Evolutionary conservation across 2,888 invertebrate species (phyloP).

Genomic region (Stomorhina lunata): DNA sequence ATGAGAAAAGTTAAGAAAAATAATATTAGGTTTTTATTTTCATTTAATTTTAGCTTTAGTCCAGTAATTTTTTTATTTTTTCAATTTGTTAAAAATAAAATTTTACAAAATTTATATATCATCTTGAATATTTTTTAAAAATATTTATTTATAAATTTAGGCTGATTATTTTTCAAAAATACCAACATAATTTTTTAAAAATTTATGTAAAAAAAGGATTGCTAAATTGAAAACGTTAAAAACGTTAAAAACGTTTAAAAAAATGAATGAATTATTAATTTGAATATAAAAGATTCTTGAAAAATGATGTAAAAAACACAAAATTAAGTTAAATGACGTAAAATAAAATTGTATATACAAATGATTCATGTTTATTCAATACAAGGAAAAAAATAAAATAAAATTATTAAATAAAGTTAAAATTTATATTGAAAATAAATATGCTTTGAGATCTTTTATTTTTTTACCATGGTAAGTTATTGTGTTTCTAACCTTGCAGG

Average conservation of each 20-base stretch:
- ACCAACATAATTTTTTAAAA: background rate
- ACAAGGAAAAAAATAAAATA: constrained; percentile 6
- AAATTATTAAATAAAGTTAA: constrained; percentile 49
- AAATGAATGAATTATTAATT: constrained; percentile 3
- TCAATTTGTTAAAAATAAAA: no score
- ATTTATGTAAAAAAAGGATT: background rate
- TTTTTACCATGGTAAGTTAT: no score
- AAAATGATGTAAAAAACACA: background rate
- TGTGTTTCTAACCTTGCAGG: no score
- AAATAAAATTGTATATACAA: constrained; percentile 39
- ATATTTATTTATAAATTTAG: constrained; percentile 12
- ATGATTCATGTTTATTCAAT: constrained; percentile 37
- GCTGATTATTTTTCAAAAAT: constrained; percentile 19
- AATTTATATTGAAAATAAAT: constrained; percentile 35
- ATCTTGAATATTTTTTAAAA: constrained; percentile 2
- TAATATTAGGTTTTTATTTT: no score
- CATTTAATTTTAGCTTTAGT: no score
- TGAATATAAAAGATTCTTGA: background rate
- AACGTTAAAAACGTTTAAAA: constrained; percentile 9
- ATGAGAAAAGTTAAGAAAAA: background rate
- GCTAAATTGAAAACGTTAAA: constrained; percentile 7
- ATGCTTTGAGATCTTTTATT: background rate
- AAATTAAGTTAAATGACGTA: background rate
- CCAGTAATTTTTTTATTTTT: no score
- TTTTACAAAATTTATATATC: background rate